A percentile compares a stretch with the other conserved stretches of the same genome.
phyloP scores from a whole-genome alignment of 2,888 invertebrate species.

The Eupithecia exiguata region DNA sequence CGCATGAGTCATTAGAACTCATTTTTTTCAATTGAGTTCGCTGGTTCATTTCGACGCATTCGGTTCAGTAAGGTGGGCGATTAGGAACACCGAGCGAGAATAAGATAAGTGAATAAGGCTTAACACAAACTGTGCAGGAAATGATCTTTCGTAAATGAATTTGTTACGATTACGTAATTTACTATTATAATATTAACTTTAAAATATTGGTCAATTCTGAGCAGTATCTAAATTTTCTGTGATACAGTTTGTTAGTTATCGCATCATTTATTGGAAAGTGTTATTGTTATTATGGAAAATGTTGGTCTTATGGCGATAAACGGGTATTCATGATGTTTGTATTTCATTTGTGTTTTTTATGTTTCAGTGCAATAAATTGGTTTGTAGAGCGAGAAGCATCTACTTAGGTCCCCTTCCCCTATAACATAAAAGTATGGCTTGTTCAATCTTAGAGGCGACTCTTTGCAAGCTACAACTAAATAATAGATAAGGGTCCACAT shows the following conservation, averaged over 20 bases:
- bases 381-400: too few relatives aligned
- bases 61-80: background rate
- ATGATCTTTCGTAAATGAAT: background rate
- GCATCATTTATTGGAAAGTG: slow-evolving; percentile 43
- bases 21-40: background rate
- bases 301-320: slow-evolving; percentile 77
- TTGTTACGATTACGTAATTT: background rate
- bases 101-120: background rate
- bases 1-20: background rate
- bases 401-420: too few relatives aligned
- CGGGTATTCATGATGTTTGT: slow-evolving; percentile 54
- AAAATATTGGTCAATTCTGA: slow-evolving; percentile 78
- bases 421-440: background rate
- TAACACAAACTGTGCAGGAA: background rate
- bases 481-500: too few relatives aligned
- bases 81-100: background rate
- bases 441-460: background rate
- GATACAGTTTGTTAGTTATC: slow-evolving; percentile 79
- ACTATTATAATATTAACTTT: background rate
- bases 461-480: background rate
- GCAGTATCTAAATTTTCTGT: slow-evolving; percentile 79
- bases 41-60: background rate
- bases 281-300: slow-evolving; percentile 54
- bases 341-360: slow-evolving; percentile 25
- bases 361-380: background rate